Base-by-base conservation (phyloP, 2,888 invertebrate genomes). In the Agrochola macilenta region DNA sequence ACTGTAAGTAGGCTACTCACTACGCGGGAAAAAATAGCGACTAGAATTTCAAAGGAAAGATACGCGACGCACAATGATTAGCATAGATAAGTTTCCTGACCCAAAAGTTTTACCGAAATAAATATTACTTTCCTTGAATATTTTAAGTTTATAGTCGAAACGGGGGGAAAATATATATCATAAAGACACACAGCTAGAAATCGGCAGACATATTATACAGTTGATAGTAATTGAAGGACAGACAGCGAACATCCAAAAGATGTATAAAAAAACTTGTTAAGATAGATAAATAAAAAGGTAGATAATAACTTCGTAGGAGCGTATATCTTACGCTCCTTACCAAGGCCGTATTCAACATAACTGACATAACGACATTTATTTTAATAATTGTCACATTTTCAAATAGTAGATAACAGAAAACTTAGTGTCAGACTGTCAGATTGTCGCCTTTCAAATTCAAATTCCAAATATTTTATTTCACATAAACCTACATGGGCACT, bases 31-130 rank as follows among this genome's bases (percentile, higher is more conserved):
- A 69, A 70, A 43, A 52, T 11, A 30, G 57, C 17, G 1, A 61
- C 30, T 43, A 65, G 20, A 75, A 81, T 81, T 81, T 52, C 61
- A 26, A 49, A 76, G 70, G 76, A 49, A 76, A 81, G 76, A 76
- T 81, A 76, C 20, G 76, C 70, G 1, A 39, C 69, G 69, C 76
- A 57, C 60, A 81, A 76, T 52, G 60, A 52, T 80, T 61, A 52
- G 43, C 66, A 68, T 58, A 80, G 66, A 76, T 76, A 70, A 72
- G 81, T 52, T 49, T 43, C 39, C 14, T 46, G 57, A 8, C 61
- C 66, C 61, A 52, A 80, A 81, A 81, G 57, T 76, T 81, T 66
- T 17, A 2, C 0, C 17, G 8, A 80, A 81, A 66, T 79, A 69
- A 80, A 49, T 35, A 46, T 58, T 35, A 58, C 20, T 63, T 68